These are phyloP conservation scores for Dioctria rufipes DNA, from an alignment of 2,888 invertebrate species.

Conservation along the genomic window DNA sequence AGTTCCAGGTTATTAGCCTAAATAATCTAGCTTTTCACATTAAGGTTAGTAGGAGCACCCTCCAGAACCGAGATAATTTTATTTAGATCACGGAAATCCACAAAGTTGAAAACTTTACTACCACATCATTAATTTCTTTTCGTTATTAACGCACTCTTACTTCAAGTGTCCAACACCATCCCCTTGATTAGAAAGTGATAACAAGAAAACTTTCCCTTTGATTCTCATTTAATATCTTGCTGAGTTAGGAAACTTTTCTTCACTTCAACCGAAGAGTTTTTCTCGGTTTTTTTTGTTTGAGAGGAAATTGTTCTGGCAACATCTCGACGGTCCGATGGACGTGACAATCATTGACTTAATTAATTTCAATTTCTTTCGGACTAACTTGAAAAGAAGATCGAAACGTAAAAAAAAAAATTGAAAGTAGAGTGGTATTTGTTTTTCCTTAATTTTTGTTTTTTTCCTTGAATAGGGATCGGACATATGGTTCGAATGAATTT, in stretches of 20 bases:
- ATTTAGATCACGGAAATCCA: constrained; percentile 32
- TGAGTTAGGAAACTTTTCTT: constrained; percentile 18
- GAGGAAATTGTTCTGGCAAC: constrained; percentile 45
- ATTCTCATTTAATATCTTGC: too few relatives aligned
- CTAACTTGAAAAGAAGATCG: not conserved
- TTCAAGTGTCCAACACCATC: constrained; percentile 18
- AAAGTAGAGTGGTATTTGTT: constrained; percentile 20
- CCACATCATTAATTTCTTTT: constrained; percentile 55
- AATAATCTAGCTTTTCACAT: too few relatives aligned
- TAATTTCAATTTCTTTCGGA: constrained; percentile 55
- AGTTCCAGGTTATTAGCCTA: too few relatives aligned
- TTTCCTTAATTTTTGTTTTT: not conserved
- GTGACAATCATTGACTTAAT: constrained; percentile 57
- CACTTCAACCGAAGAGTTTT: constrained; percentile 51
- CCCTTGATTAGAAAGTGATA: not conserved
- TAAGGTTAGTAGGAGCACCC: too few relatives aligned
- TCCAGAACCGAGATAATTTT: not conserved
- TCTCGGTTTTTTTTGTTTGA: constrained; percentile 13
- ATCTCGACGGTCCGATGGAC: constrained; percentile 55
- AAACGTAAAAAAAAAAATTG: not conserved
- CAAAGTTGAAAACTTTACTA: constrained; percentile 49
- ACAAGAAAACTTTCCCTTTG: too few relatives aligned
- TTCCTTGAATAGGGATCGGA: too few relatives aligned
- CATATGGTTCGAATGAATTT: too few relatives aligned
- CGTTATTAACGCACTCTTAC: constrained; percentile 46